Evolutionary conservation across 2,797 vertebrate species (phyloP), one percentile per base, ranked within the genome.

Genomic region (Sebastolobus alascanus): DNA sequence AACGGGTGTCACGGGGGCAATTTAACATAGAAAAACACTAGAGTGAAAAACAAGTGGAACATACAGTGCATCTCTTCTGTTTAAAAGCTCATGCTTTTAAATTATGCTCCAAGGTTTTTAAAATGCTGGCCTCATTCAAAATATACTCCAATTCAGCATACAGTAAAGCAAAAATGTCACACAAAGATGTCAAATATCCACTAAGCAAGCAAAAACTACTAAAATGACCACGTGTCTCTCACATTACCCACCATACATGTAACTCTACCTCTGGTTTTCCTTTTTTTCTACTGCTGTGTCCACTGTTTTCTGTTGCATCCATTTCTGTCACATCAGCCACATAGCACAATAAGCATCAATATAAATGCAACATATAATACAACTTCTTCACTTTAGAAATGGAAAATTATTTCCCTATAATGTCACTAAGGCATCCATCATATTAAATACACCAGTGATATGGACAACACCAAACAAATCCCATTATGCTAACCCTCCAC

Each of bases 281-380:
- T 14, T 64, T 14, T 64, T 31, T 18, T 46, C 27, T 60, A 33
- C 56, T 80, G 79, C 77, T 72, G 69, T 25, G 18, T 74, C 70
- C 11, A 73, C 74, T 35, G 63, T 83, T 89, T 86, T 64, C 50
- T 29, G 22, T 52, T 60, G 63, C 40, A 73, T 70, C 56, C 2
- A 5, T 70, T 84, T 89, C 72, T 61, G 55, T 81, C 73, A 78
- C 77, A 73, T 88, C 82, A 85, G 75, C 68, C 67, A 61, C 16
- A 72, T n/a, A 46, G 16, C 64, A 73, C 61, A 43, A 66, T 12
- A 22, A 20, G 50, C 20, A 43, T 75, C 13, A 35, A 31, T 77
- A 59, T 40, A 11, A 68, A 80, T 85, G 60, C 52, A 16, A 58
- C 40, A 58, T 61, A 58, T 3, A 59, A 37, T 16, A 18, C 1